These are phyloP conservation scores for Ramphastos sulfuratus DNA, from an alignment of 2,113 vertebrate genomes.

Conservation along the genomic window DNA sequence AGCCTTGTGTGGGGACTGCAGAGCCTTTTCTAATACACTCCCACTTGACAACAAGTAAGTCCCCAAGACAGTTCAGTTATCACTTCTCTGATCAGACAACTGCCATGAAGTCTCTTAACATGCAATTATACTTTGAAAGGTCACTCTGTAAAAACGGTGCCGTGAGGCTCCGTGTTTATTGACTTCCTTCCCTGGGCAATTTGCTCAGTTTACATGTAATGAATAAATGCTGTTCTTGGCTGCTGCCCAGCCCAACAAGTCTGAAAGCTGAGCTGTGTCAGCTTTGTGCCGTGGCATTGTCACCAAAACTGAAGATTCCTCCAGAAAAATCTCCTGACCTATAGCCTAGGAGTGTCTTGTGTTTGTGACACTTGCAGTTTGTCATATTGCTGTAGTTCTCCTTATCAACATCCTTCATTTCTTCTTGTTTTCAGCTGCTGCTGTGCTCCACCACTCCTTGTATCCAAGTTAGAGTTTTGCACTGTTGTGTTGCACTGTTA, in stretches of 20 bases:
- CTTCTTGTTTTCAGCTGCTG: background rate
- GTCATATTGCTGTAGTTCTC: background rate
- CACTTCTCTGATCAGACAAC: background rate
- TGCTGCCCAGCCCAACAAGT: background rate
- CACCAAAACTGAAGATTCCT: background rate
- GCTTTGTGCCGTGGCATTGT: background rate
- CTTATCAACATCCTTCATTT: background rate
- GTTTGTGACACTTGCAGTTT: background rate
- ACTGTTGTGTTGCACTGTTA: background rate
- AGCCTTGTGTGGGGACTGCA: background rate
- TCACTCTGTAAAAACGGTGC: conserved; percentile 16
- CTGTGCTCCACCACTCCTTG: background rate
- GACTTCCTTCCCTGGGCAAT: conserved; percentile 9
- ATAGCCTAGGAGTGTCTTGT: background rate
- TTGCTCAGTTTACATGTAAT: conserved; percentile 40
- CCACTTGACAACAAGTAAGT: background rate
- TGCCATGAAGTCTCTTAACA: background rate
- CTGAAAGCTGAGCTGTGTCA: background rate
- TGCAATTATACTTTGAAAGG: conserved; percentile 28
- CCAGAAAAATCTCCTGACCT: background rate
- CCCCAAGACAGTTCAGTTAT: background rate
- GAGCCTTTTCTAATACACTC: background rate
- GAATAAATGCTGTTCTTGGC: conserved; percentile 27
- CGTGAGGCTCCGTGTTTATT: background rate
- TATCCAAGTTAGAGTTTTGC: background rate